A percentile compares a stretch with the other conserved stretches of the same genome.
phyloP scores from a whole-genome alignment of 2,113 vertebrate species.

The Gymnarchus niloticus region DNA sequence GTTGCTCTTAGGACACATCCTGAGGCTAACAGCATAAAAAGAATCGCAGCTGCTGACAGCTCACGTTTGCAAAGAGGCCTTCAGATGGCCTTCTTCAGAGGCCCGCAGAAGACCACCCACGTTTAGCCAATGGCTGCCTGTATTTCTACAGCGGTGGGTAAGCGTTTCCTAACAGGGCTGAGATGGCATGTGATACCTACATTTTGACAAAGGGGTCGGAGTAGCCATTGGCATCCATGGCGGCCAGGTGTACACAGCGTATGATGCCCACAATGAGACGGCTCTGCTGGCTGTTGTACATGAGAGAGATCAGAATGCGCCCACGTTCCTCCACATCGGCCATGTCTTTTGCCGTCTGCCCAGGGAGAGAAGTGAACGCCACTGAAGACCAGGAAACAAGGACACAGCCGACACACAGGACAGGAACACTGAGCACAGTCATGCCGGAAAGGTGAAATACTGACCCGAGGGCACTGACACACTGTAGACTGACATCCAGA shows the following conservation, averaged over 20 bases:
- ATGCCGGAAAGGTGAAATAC: background rate
- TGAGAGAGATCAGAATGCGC: conserved; percentile 89
- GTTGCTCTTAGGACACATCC: background rate
- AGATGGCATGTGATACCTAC: conserved; percentile 57
- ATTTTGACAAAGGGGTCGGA: conserved; percentile 96
- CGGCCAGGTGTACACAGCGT: conserved; percentile 88
- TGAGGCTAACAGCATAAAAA: background rate
- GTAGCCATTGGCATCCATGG: conserved; percentile 97
- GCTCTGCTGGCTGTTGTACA: conserved; percentile 85
- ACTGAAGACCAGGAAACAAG: background rate
- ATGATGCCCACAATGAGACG: conserved; percentile 85
- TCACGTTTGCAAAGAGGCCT: background rate
- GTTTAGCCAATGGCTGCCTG: background rate
- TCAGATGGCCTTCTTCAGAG: background rate
- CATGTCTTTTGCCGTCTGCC: conserved; percentile 70
- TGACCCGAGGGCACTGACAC: too few species aligned
- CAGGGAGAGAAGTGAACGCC: conserved; percentile 18
- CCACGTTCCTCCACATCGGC: conserved; percentile 83
- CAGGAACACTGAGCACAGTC: background rate
- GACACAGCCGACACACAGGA: background rate
- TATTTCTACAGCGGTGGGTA: background rate
- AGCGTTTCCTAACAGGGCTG: background rate
- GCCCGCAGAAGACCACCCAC: background rate
- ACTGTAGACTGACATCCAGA: background rate
- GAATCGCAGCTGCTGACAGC: background rate